These are phyloP conservation scores for Clitarchus hookeri DNA, from an alignment of 2,888 invertebrate species.

Conservation along the genomic window DNA sequence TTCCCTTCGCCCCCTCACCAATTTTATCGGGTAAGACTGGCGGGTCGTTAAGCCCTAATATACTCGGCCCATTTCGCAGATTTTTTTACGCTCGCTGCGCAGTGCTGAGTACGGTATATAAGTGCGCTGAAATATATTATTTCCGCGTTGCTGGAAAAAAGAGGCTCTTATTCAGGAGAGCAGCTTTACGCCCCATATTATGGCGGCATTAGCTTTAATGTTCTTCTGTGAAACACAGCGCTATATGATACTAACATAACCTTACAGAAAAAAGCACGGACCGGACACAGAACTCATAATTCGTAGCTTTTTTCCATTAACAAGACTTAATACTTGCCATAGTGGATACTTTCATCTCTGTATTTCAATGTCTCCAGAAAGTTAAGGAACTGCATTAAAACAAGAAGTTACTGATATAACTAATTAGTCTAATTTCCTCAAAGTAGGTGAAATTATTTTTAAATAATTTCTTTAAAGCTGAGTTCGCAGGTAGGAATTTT, in stretches of 20 bases:
- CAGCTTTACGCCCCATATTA: conserved; percentile 5
- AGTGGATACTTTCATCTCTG: too few species aligned
- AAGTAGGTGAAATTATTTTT: too few species aligned
- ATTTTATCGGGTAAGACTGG: neutral
- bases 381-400: too few species aligned
- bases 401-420: too few species aligned
- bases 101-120: neutral
- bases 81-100: conserved; percentile 6
- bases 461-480: too few species aligned
- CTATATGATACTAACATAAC: neutral
- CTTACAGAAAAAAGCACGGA: neutral
- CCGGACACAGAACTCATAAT: neutral
- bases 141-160: neutral
- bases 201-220: neutral
- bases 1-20: neutral
- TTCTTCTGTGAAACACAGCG: neutral
- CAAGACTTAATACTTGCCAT: neutral
- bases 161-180: neutral
- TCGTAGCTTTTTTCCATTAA: neutral
- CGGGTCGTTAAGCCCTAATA: conserved; percentile 1
- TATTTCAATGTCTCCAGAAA: too few species aligned
- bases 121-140: neutral
- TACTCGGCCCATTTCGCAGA: conserved; percentile 2
- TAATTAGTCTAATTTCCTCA: too few species aligned
- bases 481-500: too few species aligned